Conservation (phyloP, 2,113 vertebrate genomes). For the Anoplopoma fimbria region DNA sequence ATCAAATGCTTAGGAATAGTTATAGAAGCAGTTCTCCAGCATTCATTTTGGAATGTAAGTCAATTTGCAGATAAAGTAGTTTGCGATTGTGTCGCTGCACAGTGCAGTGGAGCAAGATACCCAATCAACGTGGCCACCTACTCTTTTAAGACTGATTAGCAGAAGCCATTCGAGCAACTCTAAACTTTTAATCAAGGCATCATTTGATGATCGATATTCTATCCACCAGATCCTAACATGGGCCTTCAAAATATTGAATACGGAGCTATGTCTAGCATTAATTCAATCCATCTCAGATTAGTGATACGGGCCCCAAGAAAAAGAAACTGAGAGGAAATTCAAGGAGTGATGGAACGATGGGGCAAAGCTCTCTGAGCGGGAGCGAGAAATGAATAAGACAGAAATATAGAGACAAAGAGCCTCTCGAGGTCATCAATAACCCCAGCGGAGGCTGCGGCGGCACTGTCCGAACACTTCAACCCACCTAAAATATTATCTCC, state of each 20-base stretch:
- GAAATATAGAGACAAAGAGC: constrained; percentile 53
- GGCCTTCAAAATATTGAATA: constrained; percentile 37
- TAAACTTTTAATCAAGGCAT: constrained; percentile 61
- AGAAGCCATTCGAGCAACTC: constrained; percentile 24
- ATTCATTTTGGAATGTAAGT: not conserved
- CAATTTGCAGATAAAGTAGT: constrained; percentile 34
- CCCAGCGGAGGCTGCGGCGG: constrained; percentile 47
- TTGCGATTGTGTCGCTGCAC: not conserved
- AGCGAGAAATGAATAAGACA: constrained; percentile 53
- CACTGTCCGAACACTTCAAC: constrained; percentile 57
- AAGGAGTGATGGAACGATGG: constrained; percentile 46
- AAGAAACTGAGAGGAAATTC: constrained; percentile 44
- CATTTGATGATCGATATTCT: constrained; percentile 58
- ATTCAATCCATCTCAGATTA: constrained; percentile 48
- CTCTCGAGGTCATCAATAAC: constrained; percentile 70
- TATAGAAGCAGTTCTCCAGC: not conserved
- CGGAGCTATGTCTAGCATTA: constrained; percentile 18
- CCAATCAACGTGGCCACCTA: not conserved
- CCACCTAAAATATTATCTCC: constrained; percentile 75
- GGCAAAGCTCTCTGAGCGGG: constrained; percentile 12
- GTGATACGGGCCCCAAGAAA: constrained; percentile 54
- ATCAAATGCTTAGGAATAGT: not conserved
- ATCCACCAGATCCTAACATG: constrained; percentile 31
- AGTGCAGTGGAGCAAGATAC: not conserved
- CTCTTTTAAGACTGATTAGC: constrained; percentile 34